phyloP scores from a whole-genome alignment of 2,888 invertebrate species.

The Andrena haemorrhoa region DNA sequence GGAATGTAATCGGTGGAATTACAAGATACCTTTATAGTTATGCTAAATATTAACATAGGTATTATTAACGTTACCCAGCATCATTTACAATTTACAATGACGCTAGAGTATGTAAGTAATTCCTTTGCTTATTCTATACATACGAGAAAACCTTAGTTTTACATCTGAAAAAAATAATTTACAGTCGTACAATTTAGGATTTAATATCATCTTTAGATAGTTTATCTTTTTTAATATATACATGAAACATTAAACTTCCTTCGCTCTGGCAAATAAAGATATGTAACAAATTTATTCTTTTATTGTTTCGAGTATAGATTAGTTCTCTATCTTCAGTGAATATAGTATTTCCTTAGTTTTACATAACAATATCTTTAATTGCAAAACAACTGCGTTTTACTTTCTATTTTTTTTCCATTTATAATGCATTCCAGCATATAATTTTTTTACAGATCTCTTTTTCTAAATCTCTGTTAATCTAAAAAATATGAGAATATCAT shows the following conservation, averaged over 20 bases:
- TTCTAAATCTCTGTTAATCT: conserved; percentile 13
- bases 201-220: conserved; percentile 41
- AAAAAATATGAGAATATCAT: conserved; percentile 26
- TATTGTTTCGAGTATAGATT: conserved; percentile 37
- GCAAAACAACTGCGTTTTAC: conserved; percentile 42
- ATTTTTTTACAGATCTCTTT: conserved; percentile 31
- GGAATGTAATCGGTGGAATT: conserved; percentile 64
- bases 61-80: conserved; percentile 47
- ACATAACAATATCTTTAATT: conserved; percentile 38
- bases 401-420: conserved; percentile 20
- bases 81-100: conserved; percentile 58
- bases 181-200: conserved; percentile 37
- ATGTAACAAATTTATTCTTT: conserved; percentile 49
- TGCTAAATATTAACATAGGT: conserved; percentile 53
- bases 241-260: conserved; percentile 47
- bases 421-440: conserved; percentile 12
- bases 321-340: conserved; percentile 17
- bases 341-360: conserved; percentile 31
- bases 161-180: conserved; percentile 42
- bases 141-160: conserved; percentile 38
- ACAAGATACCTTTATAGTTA: conserved; percentile 51
- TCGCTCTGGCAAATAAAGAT: conserved; percentile 45
- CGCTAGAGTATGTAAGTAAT: conserved; percentile 48
- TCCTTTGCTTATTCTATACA: conserved; percentile 35
- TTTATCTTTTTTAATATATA: conserved; percentile 50